Evolutionary conservation across 2,888 invertebrate genomes (phyloP).

Genomic region (Ecliptopera silaceata): DNA sequence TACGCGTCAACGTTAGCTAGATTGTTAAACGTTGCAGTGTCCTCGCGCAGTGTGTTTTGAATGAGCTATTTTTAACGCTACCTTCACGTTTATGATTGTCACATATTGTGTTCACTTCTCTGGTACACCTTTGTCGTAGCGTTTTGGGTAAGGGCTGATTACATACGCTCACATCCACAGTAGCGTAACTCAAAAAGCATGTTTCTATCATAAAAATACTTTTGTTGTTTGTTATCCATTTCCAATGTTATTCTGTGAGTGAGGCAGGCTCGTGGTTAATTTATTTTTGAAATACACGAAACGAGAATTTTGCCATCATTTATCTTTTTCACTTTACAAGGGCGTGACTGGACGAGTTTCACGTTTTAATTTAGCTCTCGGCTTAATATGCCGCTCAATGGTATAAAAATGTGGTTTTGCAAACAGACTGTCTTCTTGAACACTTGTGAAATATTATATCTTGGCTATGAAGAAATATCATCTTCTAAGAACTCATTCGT

Average conservation of each 20-base stretch:
- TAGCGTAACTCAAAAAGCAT: not conserved
- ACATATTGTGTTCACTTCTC: too few relatives aligned
- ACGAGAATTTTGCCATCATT: conserved; percentile 58
- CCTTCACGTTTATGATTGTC: too few relatives aligned
- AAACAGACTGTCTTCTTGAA: not conserved
- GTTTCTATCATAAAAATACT: not conserved
- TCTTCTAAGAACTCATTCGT: too few relatives aligned
- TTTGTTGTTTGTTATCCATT: not conserved
- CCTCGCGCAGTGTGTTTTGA: too few relatives aligned
- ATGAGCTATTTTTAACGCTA: too few relatives aligned
- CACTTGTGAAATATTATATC: too few relatives aligned
- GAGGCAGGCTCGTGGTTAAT: conserved; percentile 48
- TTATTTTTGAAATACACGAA: conserved; percentile 63
- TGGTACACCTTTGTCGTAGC: too few relatives aligned
- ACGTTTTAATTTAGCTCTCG: conserved; percentile 66
- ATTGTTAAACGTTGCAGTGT: too few relatives aligned
- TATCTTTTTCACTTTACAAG: conserved; percentile 70
- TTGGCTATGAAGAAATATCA: too few relatives aligned
- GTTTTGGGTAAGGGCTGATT: too few relatives aligned
- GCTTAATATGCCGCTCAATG: conserved; percentile 37
- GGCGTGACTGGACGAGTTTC: conserved; percentile 63
- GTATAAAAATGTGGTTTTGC: conserved; percentile 15
- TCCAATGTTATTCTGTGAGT: conserved; percentile 9
- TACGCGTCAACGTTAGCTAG: too few relatives aligned
- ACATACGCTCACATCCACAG: too few relatives aligned